Evolutionary conservation across 2,113 vertebrate species (phyloP).

Genomic region (Pterophyllum scalare): DNA sequence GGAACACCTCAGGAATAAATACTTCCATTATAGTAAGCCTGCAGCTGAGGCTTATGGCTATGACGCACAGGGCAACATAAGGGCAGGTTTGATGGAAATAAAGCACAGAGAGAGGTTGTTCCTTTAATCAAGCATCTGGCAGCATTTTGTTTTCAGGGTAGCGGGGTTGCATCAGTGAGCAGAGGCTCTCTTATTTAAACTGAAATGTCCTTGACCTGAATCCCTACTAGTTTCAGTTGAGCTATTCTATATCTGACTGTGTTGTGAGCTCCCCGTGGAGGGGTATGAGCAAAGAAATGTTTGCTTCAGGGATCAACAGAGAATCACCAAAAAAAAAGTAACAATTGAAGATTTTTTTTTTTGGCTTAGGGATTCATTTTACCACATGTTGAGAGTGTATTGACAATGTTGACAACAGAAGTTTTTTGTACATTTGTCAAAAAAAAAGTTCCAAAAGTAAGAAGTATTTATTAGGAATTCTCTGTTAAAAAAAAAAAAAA

Average conservation of each 20-base stretch:
- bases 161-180: constrained; percentile 2
- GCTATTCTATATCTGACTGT: constrained; percentile 22
- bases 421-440: neutral
- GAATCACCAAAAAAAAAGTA: constrained; percentile 15
- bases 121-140: constrained; percentile 30
- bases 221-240: constrained; percentile 25
- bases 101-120: constrained; percentile 9
- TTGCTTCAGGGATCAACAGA: constrained; percentile 36
- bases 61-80: constrained; percentile 16
- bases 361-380: constrained; percentile 14
- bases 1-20: constrained; percentile 27
- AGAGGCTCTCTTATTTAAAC: constrained; percentile 32
- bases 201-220: constrained; percentile 50
- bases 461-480: neutral
- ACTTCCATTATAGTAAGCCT: constrained; percentile 21
- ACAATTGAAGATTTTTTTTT: neutral
- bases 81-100: constrained; percentile 28
- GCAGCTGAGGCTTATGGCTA: constrained; percentile 28
- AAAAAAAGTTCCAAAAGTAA: constrained; percentile 29
- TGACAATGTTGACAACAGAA: neutral
- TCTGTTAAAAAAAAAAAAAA: neutral
- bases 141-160: constrained; percentile 31
- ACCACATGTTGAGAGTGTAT: neutral
- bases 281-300: constrained; percentile 14
- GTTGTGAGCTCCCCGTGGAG: constrained; percentile 26